Evolutionary conservation across 2,888 invertebrate genomes (phyloP).

Genomic region (Callosobruchus maculatus): DNA sequence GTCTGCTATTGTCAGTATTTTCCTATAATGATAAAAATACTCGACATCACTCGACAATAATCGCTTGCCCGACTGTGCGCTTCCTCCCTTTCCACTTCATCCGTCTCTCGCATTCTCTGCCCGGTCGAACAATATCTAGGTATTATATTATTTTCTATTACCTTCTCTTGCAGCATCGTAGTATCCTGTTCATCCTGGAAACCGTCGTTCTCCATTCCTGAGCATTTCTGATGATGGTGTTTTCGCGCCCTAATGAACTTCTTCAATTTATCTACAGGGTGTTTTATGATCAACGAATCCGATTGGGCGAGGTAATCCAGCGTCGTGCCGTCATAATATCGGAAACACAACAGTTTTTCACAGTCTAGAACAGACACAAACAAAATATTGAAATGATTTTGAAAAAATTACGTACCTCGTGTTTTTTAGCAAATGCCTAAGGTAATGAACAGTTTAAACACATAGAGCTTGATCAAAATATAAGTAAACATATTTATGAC

Average conservation of each 20-base stretch:
- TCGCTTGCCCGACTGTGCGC: too few relatives aligned
- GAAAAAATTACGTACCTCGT: too few relatives aligned
- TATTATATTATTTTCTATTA: background rate
- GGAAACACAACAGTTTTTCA: conserved; percentile 66
- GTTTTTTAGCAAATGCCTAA: too few relatives aligned
- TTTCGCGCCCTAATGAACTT: conserved; percentile 52
- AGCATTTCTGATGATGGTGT: conserved; percentile 32
- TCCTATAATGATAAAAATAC: too few relatives aligned
- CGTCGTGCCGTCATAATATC: conserved; percentile 64
- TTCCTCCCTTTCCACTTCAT: too few relatives aligned
- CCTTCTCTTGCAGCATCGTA: conserved; percentile 5
- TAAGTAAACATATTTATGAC: too few relatives aligned
- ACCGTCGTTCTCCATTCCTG: conserved; percentile 46
- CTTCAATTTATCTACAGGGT: conserved; percentile 55
- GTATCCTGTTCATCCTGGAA: conserved; percentile 41
- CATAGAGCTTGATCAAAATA: too few relatives aligned
- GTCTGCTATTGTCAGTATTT: too few relatives aligned
- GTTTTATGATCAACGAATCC: conserved; percentile 59
- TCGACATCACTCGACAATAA: too few relatives aligned
- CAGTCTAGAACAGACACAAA: conserved; percentile 55
- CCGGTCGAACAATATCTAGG: too few relatives aligned
- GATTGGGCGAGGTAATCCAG: conserved; percentile 65
- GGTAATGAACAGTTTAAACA: too few relatives aligned
- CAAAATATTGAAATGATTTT: background rate
- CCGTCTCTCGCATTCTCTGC: too few relatives aligned